Evolutionary conservation across 2,797 vertebrate genomes (phyloP).

Genomic region (Danio jaintianensis): DNA sequence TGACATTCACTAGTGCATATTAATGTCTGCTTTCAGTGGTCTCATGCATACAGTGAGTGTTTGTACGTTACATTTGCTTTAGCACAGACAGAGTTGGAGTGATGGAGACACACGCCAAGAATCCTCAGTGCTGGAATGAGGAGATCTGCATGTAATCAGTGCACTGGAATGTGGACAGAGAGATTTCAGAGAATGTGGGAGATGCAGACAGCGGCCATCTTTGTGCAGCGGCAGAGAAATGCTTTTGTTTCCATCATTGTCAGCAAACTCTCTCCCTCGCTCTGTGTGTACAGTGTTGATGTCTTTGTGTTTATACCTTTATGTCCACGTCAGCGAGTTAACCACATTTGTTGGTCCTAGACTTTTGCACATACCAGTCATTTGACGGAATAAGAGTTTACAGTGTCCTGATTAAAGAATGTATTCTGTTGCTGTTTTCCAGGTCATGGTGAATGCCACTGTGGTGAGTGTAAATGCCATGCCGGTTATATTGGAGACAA

Average conservation of each 20-base stretch:
- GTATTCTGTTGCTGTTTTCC: slow-evolving; percentile 28
- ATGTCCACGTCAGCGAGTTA: neutral
- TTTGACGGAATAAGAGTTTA: neutral
- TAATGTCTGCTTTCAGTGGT: neutral
- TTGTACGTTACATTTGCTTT: neutral
- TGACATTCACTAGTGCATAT: slow-evolving; percentile 36
- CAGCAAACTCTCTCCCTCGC: neutral
- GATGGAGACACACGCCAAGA: slow-evolving; percentile 9
- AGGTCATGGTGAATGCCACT: slow-evolving; percentile 96
- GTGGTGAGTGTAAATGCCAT: slow-evolving; percentile 95
- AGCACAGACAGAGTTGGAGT: slow-evolving; percentile 4
- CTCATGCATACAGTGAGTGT: neutral
- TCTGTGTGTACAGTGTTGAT: slow-evolving; percentile 1
- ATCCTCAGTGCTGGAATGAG: neutral
- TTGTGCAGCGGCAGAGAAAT: slow-evolving; percentile 7
- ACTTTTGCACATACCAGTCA: neutral
- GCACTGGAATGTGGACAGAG: slow-evolving; percentile 49
- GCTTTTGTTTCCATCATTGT: slow-evolving; percentile 17
- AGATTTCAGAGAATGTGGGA: slow-evolving; percentile 41
- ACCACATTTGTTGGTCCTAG: neutral
- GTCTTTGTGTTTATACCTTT: slow-evolving; percentile 24
- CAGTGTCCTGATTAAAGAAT: neutral
- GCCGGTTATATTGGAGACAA: slow-evolving; percentile 90
- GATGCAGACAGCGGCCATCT: slow-evolving; percentile 33
- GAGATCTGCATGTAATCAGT: slow-evolving; percentile 36